phyloP scores from a whole-genome alignment of 2,113 vertebrate species.

The Mastomys coucha region DNA sequence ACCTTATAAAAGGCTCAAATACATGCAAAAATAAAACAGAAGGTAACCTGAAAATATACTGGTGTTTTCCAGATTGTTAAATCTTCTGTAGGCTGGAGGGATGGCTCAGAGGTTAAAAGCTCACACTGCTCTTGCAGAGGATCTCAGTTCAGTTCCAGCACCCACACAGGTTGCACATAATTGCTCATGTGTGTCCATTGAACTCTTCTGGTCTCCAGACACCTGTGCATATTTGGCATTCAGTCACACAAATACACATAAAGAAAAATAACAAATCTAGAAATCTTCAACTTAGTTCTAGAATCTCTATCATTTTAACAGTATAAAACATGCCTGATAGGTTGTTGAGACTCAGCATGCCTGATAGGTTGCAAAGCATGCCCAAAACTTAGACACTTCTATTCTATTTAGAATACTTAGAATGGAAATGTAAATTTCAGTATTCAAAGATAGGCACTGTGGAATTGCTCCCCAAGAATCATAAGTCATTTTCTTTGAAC shows the following conservation, averaged over 20 bases:
- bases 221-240: neutral
- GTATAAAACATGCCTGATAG: neutral
- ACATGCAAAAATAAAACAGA: neutral
- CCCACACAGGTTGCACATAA: neutral
- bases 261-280: neutral
- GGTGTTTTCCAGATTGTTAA: neutral
- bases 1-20: neutral
- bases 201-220: neutral
- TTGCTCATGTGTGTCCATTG: neutral
- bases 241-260: neutral
- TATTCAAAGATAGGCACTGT: neutral
- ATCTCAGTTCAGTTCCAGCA: neutral
- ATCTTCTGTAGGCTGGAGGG: neutral
- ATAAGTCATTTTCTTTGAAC: slow-evolving; percentile 29
- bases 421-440: neutral
- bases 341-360: neutral
- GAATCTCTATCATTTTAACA: neutral
- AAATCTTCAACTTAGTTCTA: neutral
- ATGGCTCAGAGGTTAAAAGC: neutral
- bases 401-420: neutral
- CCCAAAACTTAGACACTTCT: neutral
- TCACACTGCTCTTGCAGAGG: neutral
- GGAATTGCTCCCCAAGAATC: neutral
- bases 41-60: slow-evolving; percentile 7
- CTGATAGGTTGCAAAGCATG: neutral